These are phyloP conservation scores for Melinaea marsaeus DNA, from an alignment of 2,888 invertebrate genomes.

Conservation along the genomic window DNA sequence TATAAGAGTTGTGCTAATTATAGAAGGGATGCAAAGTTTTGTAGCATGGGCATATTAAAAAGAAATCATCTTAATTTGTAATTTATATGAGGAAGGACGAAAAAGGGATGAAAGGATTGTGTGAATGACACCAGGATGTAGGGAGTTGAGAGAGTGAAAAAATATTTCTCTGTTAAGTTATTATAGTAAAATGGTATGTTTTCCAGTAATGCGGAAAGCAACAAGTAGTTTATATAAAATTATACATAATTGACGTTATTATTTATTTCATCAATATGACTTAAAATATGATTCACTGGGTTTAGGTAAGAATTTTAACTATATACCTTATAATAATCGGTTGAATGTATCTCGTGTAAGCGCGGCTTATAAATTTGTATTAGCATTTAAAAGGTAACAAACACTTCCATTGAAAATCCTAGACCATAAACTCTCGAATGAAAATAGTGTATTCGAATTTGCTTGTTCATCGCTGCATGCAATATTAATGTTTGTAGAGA, in stretches of 20 bases:
- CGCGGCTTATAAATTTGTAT: conserved; percentile 24
- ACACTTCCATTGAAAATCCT: conserved; percentile 28
- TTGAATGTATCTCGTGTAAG: conserved; percentile 11
- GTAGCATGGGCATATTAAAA: no score
- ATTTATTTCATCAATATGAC: background rate
- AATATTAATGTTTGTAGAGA: conserved; percentile 23
- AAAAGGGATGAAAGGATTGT: no score
- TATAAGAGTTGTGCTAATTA: no score
- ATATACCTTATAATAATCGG: background rate
- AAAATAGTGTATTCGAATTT: conserved; percentile 27
- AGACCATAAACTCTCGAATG: conserved; percentile 26
- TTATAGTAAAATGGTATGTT: no score
- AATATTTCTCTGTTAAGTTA: no score
- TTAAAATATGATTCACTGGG: background rate
- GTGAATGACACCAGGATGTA: no score
- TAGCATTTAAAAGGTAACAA: conserved; percentile 24
- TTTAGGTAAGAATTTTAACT: background rate
- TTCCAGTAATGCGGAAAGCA: no score
- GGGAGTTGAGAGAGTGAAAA: no score
- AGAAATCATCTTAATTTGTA: no score
- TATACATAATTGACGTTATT: background rate
- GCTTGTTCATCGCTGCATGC: conserved; percentile 26
- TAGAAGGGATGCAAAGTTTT: no score
- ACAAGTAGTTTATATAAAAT: no score
- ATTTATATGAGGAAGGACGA: no score